These are phyloP conservation scores for Aptenodytes forsteri DNA, from an alignment of 2,113 vertebrate species.

Conservation along the genomic window DNA sequence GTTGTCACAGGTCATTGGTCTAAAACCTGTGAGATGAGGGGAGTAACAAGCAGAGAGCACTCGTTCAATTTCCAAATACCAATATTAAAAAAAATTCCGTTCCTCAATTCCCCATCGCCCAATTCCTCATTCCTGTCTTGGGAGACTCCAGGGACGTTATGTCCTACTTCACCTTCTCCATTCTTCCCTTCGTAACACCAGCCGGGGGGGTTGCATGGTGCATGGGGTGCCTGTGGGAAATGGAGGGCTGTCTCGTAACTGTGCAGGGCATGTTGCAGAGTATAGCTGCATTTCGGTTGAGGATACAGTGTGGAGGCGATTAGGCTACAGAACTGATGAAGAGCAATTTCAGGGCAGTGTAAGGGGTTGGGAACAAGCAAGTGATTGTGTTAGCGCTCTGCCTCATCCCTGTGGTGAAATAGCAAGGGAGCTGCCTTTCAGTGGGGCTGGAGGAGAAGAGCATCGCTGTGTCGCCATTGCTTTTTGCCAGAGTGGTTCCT, in stretches of 20 bases:
- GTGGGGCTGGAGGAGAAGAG: not conserved
- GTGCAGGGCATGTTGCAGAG: not conserved
- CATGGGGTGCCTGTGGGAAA: not conserved
- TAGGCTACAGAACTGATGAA: not conserved
- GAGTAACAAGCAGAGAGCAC: not conserved
- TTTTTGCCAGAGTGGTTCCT: not conserved
- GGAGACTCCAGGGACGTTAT: not conserved
- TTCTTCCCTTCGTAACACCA: not conserved
- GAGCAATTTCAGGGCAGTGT: not conserved
- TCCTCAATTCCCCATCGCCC: not conserved
- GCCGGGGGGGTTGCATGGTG: accelerated
- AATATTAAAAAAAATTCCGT: accelerated
- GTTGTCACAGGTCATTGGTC: not conserved
- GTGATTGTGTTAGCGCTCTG: not conserved
- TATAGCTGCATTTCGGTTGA: not conserved
- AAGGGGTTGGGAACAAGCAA: not conserved
- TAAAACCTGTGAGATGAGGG: not conserved
- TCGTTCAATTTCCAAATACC: not conserved
- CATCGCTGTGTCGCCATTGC: accelerated
- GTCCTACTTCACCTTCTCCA: not conserved
- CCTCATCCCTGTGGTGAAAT: not conserved
- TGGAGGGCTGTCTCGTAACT: not conserved
- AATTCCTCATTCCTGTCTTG: not conserved
- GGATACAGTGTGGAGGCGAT: accelerated
- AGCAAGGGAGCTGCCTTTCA: not conserved